phyloP scores from a whole-genome alignment of 2,888 invertebrate genomes.

The Aspidiotus rigidus region DNA sequence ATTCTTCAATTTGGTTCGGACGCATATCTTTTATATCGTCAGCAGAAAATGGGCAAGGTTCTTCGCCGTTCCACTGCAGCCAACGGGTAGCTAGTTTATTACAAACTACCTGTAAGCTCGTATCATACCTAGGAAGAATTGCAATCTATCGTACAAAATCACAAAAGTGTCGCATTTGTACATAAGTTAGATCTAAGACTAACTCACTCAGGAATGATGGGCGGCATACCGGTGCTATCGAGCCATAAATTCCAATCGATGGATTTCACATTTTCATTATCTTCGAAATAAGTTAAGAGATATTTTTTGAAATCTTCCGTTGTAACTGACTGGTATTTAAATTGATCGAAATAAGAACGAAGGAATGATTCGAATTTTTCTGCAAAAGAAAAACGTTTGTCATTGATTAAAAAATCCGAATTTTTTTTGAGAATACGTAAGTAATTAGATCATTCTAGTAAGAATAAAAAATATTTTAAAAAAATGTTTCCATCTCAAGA shows the following conservation, averaged over 20 bases:
- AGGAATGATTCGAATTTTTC: slow-evolving; percentile 73
- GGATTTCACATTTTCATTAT: slow-evolving; percentile 44
- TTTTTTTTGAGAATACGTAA: too few species aligned
- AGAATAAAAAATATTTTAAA: too few species aligned
- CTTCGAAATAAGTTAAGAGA: slow-evolving; percentile 61
- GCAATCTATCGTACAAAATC: background rate
- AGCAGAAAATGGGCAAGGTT: slow-evolving; percentile 44
- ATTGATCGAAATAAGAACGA: slow-evolving; percentile 66
- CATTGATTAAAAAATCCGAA: too few species aligned
- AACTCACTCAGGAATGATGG: slow-evolving; percentile 65
- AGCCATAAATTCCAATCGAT: slow-evolving; percentile 85
- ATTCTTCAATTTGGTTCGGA: slow-evolving; percentile 57
- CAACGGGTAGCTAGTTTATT: slow-evolving; percentile 51
- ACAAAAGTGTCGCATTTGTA: background rate
- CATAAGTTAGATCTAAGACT: background rate
- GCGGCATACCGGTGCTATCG: slow-evolving; percentile 75
- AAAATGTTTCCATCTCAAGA: too few species aligned
- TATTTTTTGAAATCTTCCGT: slow-evolving; percentile 69
- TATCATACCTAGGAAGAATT: slow-evolving; percentile 47
- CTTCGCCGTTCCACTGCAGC: slow-evolving; percentile 46
- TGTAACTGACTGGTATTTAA: slow-evolving; percentile 70
- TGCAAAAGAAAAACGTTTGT: slow-evolving; percentile 40
- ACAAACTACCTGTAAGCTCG: slow-evolving; percentile 55
- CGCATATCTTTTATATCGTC: slow-evolving; percentile 52
- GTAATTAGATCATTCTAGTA: too few species aligned